These are phyloP conservation scores for Drosophila multiciliata DNA, from an alignment of 2,888 invertebrate species.

Conservation along the genomic window DNA sequence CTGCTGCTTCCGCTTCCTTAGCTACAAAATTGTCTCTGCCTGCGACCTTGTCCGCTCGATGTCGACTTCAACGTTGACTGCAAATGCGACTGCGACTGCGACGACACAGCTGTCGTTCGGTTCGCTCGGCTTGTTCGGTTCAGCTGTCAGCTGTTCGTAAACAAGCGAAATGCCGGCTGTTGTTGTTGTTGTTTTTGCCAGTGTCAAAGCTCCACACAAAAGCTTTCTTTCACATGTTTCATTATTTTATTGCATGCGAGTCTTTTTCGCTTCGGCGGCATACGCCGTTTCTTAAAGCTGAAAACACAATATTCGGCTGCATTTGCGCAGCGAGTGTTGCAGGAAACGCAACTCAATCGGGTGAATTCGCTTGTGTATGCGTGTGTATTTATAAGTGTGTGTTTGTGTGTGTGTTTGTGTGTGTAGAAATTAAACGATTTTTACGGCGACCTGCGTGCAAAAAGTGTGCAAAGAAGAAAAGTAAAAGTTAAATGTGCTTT, in stretches of 20 bases:
- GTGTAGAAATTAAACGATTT: conserved; percentile 44
- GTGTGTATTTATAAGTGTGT: conserved; percentile 4
- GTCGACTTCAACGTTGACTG: conserved; percentile 37
- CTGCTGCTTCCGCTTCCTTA: not conserved
- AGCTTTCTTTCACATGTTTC: conserved; percentile 47
- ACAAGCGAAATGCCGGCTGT: conserved; percentile 63
- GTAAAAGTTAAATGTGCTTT: conserved; percentile 26
- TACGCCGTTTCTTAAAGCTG: conserved; percentile 53
- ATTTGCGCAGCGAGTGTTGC: conserved; percentile 77
- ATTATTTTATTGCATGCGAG: conserved; percentile 52
- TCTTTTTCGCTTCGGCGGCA: not conserved
- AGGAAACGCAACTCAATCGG: conserved; percentile 69
- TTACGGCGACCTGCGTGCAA: conserved; percentile 30
- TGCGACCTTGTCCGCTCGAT: conserved; percentile 46
- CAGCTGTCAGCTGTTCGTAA: conserved; percentile 56
- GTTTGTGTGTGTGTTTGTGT: not conserved
- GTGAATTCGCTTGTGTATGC: conserved; percentile 17
- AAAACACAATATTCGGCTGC: conserved; percentile 63
- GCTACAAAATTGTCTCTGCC: conserved; percentile 4
- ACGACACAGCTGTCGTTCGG: conserved; percentile 20
- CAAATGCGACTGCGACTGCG: conserved; percentile 24
- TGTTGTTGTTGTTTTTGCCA: conserved; percentile 28
- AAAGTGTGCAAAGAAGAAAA: conserved; percentile 25
- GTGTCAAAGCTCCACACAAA: conserved; percentile 34
- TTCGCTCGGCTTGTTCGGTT: conserved; percentile 35